Percentiles rank a stretch among this genome's conserved stretches.
These are phyloP conservation scores for Tanaodytes sp. DNA, from an alignment of 2,888 invertebrate species.

Conservation along the genomic window DNA sequence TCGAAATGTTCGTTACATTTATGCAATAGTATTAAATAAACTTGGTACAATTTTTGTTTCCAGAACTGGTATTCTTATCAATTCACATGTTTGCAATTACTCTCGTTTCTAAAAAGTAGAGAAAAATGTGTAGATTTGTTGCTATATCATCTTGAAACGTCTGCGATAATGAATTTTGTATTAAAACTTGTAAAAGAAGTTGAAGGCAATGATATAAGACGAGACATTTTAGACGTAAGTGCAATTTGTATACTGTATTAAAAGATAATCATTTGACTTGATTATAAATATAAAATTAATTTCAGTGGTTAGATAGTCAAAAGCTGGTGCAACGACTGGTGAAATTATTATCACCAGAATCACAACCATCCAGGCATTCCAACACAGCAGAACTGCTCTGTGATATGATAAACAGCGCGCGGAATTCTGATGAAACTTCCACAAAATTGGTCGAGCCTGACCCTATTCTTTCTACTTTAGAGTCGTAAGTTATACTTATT, in stretches of 20 bases:
- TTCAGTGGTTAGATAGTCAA: slow-evolving; percentile 95
- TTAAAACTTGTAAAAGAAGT: slow-evolving; percentile 88
- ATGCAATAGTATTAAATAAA: no score
- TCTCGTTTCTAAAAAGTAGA: slow-evolving; percentile 91
- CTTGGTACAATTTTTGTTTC: slow-evolving; percentile 5
- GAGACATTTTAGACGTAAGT: slow-evolving; percentile 81
- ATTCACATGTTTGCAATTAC: slow-evolving; percentile 90
- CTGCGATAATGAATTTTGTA: slow-evolving; percentile 94
- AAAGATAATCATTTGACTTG: no score
- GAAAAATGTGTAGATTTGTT: slow-evolving; percentile 90
- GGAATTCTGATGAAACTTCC: slow-evolving; percentile 77
- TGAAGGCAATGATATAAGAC: slow-evolving; percentile 82
- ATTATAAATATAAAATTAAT: no score
- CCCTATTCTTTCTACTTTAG: slow-evolving; percentile 82
- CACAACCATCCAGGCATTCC: slow-evolving; percentile 84
- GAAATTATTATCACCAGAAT: slow-evolving; percentile 78
- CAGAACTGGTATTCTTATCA: slow-evolving; percentile 95
- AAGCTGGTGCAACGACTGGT: slow-evolving; percentile 87
- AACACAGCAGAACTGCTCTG: slow-evolving; percentile 92
- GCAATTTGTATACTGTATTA: no score
- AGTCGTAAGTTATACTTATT: slow-evolving; percentile 81
- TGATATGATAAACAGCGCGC: slow-evolving; percentile 84
- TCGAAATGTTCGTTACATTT: no score
- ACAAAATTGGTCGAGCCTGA: slow-evolving; percentile 76
- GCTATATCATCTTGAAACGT: slow-evolving; percentile 92